Conservation (phyloP, 2,113 vertebrate genomes). For the Amphilophus citrinellus region DNA sequence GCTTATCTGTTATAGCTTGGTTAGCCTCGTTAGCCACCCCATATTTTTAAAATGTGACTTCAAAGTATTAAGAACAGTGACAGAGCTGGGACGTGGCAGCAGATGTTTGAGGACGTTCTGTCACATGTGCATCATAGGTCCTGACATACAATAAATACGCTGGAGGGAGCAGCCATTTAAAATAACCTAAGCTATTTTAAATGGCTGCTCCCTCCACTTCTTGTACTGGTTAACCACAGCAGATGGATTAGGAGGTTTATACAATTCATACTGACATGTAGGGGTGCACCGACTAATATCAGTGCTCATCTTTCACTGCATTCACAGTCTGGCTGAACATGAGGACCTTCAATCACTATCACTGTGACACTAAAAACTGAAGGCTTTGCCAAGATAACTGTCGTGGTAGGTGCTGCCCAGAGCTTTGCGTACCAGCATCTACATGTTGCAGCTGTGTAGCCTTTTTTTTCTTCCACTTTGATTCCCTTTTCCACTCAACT, state of each 20-base stretch:
- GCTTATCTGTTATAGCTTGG: conserved; percentile 8
- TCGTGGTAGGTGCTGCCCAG: too few relatives aligned
- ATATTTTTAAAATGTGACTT: conserved; percentile 15
- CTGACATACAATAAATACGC: not conserved
- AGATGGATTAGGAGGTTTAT: not conserved
- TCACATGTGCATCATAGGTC: not conserved
- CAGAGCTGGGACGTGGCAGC: not conserved
- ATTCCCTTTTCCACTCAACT: not conserved
- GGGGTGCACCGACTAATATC: not conserved
- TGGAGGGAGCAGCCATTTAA: not conserved
- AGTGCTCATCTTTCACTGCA: not conserved
- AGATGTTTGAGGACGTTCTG: not conserved
- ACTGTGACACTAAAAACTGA: not conserved
- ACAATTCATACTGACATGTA: not conserved
- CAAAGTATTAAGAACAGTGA: conserved; percentile 12
- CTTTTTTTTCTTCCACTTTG: not conserved
- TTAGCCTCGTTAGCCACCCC: not conserved
- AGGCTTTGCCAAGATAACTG: not conserved
- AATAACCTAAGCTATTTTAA: not conserved
- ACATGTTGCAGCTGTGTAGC: not conserved
- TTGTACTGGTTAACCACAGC: not conserved
- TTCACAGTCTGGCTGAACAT: not conserved
- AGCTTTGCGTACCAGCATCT: not conserved
- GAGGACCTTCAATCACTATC: not conserved
- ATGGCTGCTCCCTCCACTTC: not conserved